phyloP scores from a whole-genome alignment of 2,888 invertebrate genomes.

The Arrhopalites spinosus region DNA sequence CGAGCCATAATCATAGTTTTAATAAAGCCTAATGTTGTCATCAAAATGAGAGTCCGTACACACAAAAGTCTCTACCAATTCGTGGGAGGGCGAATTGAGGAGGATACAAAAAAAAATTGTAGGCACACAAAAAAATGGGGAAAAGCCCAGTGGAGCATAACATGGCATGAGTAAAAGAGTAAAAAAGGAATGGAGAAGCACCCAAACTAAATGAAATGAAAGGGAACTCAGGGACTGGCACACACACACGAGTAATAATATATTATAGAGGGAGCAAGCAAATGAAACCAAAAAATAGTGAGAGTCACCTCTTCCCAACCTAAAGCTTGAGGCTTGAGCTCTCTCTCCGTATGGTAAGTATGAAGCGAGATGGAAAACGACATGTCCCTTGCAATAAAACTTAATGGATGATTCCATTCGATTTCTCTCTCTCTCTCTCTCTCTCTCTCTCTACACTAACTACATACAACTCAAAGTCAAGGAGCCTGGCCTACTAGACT shows the following conservation, averaged over 20 bases:
- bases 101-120: no score
- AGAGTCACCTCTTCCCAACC: not conserved
- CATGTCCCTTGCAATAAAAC: conserved; percentile 27
- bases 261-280: not conserved
- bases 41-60: no score
- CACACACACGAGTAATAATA: no score
- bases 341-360: not conserved
- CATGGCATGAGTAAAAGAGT: no score
- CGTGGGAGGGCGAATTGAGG: not conserved
- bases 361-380: conserved; percentile 17
- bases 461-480: not conserved
- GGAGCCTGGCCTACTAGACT: not conserved
- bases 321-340: not conserved
- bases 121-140: no score
- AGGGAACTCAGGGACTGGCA: no score
- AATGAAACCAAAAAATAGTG: not conserved
- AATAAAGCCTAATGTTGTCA: no score
- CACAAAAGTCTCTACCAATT: no score
- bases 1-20: no score
- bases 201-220: no score
- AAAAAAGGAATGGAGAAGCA: no score
- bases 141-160: no score
- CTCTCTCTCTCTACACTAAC: not conserved
- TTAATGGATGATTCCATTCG: conserved; percentile 25
- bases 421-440: not conserved